phyloP scores from a whole-genome alignment of 2,888 invertebrate genomes.

The Ganaspis brasiliensis region DNA sequence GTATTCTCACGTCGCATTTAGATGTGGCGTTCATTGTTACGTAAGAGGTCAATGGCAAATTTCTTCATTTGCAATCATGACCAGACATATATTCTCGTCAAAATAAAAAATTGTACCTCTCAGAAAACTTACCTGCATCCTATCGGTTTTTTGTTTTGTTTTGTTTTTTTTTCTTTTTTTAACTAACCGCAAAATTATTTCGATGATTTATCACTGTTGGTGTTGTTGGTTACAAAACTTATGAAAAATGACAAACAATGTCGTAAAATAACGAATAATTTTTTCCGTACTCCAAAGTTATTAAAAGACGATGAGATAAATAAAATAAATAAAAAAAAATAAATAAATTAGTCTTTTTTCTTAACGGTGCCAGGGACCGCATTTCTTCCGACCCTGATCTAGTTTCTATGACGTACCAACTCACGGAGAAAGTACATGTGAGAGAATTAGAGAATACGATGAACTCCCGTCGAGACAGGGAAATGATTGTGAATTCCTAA shows the following conservation, averaged over 20 bases:
- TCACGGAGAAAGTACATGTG: conserved; percentile 60
- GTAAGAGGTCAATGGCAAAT: conserved; percentile 35
- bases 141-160: neutral
- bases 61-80: conserved; percentile 13
- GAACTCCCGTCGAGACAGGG: conserved; percentile 19
- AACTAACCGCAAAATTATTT: neutral
- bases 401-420: conserved; percentile 58
- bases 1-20: conserved; percentile 22
- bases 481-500: conserved; percentile 35
- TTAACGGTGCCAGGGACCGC: conserved; percentile 56
- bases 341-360: neutral
- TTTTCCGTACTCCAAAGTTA: no score
- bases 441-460: conserved; percentile 31
- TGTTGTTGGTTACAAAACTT: no score
- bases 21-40: conserved; percentile 6
- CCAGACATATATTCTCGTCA: neutral
- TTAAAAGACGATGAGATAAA: neutral
- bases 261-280: neutral
- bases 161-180: neutral
- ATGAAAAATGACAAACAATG: no score
- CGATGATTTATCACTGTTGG: no score
- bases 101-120: neutral
- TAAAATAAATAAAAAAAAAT: neutral
- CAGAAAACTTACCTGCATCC: neutral
- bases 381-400: conserved; percentile 65